phyloP scores from a whole-genome alignment of 2,113 vertebrate genomes.

The Mixornis gularis region DNA sequence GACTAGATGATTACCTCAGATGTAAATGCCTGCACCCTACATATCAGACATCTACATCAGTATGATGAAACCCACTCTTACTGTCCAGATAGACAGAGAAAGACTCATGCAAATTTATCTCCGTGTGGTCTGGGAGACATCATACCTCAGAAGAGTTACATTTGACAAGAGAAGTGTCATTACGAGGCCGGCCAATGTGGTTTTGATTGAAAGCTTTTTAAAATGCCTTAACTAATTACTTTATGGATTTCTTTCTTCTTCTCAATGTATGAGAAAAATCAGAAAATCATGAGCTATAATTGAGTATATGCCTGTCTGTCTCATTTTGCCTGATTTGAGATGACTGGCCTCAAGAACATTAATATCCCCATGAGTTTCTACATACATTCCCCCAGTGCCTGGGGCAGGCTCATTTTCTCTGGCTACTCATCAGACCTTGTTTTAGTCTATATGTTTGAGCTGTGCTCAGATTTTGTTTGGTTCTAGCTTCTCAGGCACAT shows the following conservation, averaged over 20 bases:
- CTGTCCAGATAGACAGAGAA: neutral
- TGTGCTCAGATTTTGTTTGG: neutral
- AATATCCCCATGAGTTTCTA: neutral
- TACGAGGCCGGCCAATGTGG: neutral
- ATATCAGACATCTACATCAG: neutral
- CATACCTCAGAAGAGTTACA: neutral
- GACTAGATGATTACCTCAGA: neutral
- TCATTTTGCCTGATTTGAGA: neutral
- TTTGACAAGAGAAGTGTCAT: neutral
- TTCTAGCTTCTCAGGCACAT: neutral
- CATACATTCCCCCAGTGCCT: neutral
- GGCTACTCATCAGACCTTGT: neutral
- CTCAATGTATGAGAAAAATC: neutral
- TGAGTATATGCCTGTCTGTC: neutral
- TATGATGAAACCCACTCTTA: neutral
- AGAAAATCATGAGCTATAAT: neutral
- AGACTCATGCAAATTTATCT: neutral
- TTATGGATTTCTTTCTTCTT: neutral
- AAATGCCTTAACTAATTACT: neutral
- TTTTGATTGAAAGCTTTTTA: neutral
- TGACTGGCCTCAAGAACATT: neutral
- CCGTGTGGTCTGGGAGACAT: neutral
- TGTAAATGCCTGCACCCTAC: neutral
- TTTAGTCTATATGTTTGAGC: neutral
- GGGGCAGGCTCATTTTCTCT: neutral